Conservation (phyloP, 2,888 invertebrate species). For the Uropetala carovei region DNA sequence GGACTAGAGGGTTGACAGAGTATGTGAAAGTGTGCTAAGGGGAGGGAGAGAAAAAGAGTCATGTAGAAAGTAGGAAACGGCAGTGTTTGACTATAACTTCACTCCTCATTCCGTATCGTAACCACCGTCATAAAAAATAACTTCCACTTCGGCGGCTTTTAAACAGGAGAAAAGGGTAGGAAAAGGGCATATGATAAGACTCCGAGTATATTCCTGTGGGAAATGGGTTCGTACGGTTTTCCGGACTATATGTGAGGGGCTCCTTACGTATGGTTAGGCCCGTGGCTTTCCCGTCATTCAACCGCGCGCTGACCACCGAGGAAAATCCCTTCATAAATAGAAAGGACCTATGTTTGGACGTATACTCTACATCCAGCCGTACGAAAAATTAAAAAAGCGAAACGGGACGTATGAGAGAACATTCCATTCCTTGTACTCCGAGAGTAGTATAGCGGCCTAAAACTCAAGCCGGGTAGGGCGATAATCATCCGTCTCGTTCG, state of each 20-base stretch:
- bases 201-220: background rate
- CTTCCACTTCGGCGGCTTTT: background rate
- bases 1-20: background rate
- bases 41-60: background rate
- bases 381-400: too few relatives aligned
- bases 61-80: background rate
- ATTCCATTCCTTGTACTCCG: too few relatives aligned
- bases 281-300: background rate
- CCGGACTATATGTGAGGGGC: too few relatives aligned
- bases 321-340: background rate
- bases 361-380: background rate
- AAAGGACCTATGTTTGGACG: background rate
- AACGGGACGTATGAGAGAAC: too few relatives aligned
- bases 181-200: background rate
- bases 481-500: too few relatives aligned
- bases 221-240: background rate
- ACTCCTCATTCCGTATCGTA: constrained; percentile 22
- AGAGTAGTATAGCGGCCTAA: too few relatives aligned
- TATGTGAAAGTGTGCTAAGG: background rate
- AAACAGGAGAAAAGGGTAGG: background rate
- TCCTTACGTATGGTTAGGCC: background rate
- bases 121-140: background rate
- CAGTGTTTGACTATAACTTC: constrained; percentile 1
- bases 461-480: too few relatives aligned
- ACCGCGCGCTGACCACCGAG: background rate